Base-by-base conservation (phyloP, 53 echinoderm and acorn worm genomes). In the Holothuria leucospilota region DNA sequence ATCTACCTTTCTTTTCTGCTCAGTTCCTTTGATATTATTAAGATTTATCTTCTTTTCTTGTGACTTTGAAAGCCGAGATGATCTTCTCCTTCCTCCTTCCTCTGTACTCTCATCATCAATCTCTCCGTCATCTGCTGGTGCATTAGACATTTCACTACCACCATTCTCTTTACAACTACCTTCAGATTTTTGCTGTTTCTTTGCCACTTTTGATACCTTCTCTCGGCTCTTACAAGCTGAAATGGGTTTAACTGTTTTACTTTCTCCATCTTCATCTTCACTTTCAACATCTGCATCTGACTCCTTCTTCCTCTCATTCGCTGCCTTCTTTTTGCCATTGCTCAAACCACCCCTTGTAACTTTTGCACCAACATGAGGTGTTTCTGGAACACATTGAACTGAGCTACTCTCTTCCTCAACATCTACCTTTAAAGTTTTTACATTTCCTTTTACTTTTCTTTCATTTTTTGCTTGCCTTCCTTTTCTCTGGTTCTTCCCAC, bases 51-150 rank as follows among this genome's bases (percentile, higher is more conserved):
- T 67, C 58, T 26, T 27, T 25, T 80, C 52, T 58, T 60, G 80
- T 80, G 80, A 80, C 80, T 51, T 60, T 34, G 80, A 80, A 29
- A 80, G 59, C 21, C 80, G 59, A 28, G 60, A 27, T 51, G 80
- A 80, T 38, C 62, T 59, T 59, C 80, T 79, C 25, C 39, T 75
- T 42, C 75, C 26, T 25, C 28, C 75, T 51, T n/a, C 77, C 23
- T 56, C 59, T 27, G 26, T 73, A 23, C 74, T 40, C 24, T 20
- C 23, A 1, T 39, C n/a, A 72, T 40, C 46, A 38, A 4, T 39
- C 71, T 23, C 39, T 73, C 39, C 39, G 16, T 20, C 74, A 6
- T 39, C 46, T 73, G 39, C 74, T 73, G 13, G 0, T 15, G 27
- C 8, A 5, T 56, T 56, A 16, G 56, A 56, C 18, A 4, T 5